A percentile compares a stretch with the other conserved stretches of the same genome.
Conservation (phyloP, 1,140 invertebrate genomes). For the Platorchestia sp. region DNA sequence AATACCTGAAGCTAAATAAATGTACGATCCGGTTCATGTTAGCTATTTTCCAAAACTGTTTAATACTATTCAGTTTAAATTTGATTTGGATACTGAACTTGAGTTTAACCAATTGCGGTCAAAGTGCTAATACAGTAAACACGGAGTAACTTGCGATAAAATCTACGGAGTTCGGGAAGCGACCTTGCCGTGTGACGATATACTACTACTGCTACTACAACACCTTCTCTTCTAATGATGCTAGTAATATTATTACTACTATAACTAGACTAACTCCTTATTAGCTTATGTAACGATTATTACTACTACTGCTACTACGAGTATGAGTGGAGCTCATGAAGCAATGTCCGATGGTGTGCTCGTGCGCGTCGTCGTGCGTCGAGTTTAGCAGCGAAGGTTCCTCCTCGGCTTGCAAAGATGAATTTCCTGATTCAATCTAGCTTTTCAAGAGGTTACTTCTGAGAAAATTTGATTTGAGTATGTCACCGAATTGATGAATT, state of each 20-base stretch:
- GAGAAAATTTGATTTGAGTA: no score
- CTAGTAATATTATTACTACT: constrained; percentile 34
- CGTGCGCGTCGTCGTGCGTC: not conserved
- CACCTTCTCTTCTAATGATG: not conserved
- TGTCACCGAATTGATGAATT: not conserved
- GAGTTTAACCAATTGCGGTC: no score
- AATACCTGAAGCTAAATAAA: no score
- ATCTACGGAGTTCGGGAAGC: not conserved
- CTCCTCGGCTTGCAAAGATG: not conserved
- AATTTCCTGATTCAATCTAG: not conserved
- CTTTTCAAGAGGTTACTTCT: no score
- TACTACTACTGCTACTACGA: constrained; percentile 12
- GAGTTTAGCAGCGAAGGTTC: not conserved
- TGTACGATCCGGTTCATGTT: no score
- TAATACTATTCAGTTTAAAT: no score
- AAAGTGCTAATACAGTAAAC: no score
- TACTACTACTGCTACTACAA: not conserved
- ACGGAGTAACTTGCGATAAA: no score
- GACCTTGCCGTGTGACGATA: not conserved
- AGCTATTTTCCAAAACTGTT: no score
- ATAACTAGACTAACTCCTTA: constrained; percentile 53
- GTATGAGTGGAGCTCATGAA: not conserved
- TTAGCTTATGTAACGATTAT: constrained; percentile 48
- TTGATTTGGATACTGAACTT: no score
- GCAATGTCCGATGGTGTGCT: not conserved